Evolutionary conservation across 1,140 invertebrate genomes (phyloP).

Genomic region (Acyrthosiphon pisum): DNA sequence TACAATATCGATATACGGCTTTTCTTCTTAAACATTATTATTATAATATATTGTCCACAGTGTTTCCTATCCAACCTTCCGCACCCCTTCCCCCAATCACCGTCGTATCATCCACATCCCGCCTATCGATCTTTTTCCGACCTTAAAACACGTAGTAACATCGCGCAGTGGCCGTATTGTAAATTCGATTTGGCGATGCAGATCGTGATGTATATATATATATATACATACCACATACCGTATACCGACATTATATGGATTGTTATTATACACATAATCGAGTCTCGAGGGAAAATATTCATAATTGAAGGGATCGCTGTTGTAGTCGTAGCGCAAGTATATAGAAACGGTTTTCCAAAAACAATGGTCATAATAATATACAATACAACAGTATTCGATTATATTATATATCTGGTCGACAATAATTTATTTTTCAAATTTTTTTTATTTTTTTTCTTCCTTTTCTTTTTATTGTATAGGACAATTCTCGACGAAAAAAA

Average conservation of each 20-base stretch:
- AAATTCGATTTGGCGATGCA: background rate
- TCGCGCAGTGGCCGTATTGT: background rate
- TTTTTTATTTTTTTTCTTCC: background rate
- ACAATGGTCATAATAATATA: background rate
- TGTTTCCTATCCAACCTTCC: background rate
- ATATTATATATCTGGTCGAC: background rate
- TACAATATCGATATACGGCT: background rate
- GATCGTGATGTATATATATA: background rate
- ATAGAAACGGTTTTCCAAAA: background rate
- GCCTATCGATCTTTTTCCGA: background rate
- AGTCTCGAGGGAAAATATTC: conserved; percentile 7
- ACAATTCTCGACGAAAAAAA: background rate
- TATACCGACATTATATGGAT: background rate
- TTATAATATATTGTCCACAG: background rate
- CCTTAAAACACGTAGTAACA: too few species aligned
- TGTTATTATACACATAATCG: background rate
- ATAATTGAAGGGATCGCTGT: background rate
- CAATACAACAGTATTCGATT: background rate
- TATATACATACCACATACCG: background rate
- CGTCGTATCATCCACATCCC: too few species aligned
- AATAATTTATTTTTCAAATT: conserved; percentile 12
- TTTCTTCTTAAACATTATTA: background rate
- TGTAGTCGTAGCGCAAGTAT: background rate
- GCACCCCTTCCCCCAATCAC: background rate
- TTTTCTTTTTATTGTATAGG: background rate